Conservation (phyloP, 2,113 vertebrate species). For the Antennarius striatus region DNA sequence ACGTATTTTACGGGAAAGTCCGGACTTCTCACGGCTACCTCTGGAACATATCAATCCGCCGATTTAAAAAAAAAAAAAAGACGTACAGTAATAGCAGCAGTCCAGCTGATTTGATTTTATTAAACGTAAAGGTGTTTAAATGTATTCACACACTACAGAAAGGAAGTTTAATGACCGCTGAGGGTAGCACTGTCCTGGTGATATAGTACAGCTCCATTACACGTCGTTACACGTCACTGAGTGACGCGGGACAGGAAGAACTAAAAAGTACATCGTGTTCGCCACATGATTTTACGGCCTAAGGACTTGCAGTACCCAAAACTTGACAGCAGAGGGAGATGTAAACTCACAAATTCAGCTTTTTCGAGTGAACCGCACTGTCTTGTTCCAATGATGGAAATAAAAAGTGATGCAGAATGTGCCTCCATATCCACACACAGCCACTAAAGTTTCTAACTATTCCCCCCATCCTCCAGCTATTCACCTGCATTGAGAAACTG, state of each 20-base stretch:
- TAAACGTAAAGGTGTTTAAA: too few relatives aligned
- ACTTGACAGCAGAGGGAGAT: conserved; percentile 41
- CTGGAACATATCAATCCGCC: conserved; percentile 71
- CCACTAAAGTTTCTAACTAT: too few relatives aligned
- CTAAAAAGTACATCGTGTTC: conserved; percentile 37
- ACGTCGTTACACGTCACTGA: too few relatives aligned
- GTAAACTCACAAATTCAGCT: conserved; percentile 14
- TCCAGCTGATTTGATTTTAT: too few relatives aligned
- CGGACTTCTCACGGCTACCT: conserved; percentile 49
- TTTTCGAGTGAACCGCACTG: too few relatives aligned
- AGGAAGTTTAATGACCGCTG: too few relatives aligned
- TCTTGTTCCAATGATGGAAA: too few relatives aligned
- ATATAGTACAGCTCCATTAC: neutral
- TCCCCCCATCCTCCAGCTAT: neutral
- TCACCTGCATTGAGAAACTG: neutral
- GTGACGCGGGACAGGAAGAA: neutral
- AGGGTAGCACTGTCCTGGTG: too few relatives aligned
- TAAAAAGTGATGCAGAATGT: too few relatives aligned
- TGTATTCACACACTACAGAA: too few relatives aligned
- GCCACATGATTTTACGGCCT: neutral
- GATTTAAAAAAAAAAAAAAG: neutral
- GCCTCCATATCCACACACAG: too few relatives aligned
- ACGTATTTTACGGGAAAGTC: conserved; percentile 72
- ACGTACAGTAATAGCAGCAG: too few relatives aligned
- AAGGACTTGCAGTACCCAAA: conserved; percentile 37